Conservation (phyloP, 1,140 invertebrate species). For the Elysia chlorotica region DNA sequence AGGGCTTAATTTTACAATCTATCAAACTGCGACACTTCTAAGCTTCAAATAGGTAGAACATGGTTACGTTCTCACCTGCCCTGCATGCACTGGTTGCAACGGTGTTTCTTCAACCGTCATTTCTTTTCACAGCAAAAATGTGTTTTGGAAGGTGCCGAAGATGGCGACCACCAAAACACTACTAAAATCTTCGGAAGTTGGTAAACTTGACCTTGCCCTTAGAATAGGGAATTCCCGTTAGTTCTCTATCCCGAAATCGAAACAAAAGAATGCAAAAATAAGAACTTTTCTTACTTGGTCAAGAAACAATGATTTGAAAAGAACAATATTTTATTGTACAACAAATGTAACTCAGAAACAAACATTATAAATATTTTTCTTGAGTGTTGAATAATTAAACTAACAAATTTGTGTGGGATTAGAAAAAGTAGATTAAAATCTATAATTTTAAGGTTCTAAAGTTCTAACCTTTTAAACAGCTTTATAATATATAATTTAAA, state of each 20-base stretch:
- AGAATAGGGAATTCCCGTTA: constrained; percentile 7
- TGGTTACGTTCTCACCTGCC: constrained; percentile 19
- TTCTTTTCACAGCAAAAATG: constrained; percentile 5
- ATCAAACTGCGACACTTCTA: background rate
- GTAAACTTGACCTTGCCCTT: background rate
- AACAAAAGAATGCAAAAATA: background rate
- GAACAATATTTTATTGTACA: background rate
- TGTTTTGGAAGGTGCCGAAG: constrained; percentile 13
- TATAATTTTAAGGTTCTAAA: background rate
- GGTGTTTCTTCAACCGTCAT: constrained; percentile 51
- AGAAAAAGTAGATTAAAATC: background rate
- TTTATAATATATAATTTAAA: background rate
- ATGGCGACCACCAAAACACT: constrained; percentile 27
- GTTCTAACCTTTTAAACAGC: background rate
- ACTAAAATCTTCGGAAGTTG: background rate
- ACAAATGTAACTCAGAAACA: background rate
- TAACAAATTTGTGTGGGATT: background rate
- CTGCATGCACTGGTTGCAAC: constrained; percentile 33
- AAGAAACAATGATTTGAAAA: background rate
- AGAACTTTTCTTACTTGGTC: too few species aligned
- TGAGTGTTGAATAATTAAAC: too few species aligned
- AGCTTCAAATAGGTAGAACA: too few species aligned
- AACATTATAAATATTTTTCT: background rate
- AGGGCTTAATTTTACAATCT: background rate
- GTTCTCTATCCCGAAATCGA: background rate